phyloP scores from a whole-genome alignment of 37 sponge, comb jelly and placozoan genomes.

The Eunapius fragilis region DNA sequence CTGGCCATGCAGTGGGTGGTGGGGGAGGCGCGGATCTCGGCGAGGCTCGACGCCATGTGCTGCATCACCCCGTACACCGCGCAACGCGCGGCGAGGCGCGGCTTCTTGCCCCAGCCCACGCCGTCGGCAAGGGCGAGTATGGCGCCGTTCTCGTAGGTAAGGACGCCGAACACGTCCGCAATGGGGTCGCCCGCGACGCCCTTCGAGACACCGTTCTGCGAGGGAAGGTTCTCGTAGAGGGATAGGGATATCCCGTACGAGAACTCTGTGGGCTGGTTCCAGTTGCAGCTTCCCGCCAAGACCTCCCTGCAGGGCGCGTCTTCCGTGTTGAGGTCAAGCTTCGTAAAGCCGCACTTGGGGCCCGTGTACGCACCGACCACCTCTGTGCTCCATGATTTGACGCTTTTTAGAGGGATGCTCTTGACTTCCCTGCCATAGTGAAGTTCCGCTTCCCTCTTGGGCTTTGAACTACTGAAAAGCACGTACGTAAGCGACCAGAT shows the following conservation, averaged over 20 bases:
- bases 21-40: background rate
- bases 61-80: slow-evolving; percentile 77
- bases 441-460: slow-evolving; percentile 1
- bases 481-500: background rate
- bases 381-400: slow-evolving; percentile 16
- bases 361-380: slow-evolving; percentile 76
- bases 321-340: slow-evolving; percentile 34
- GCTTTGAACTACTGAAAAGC: background rate
- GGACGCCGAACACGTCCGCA: slow-evolving; percentile 91
- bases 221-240: slow-evolving; percentile 67
- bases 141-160: slow-evolving; percentile 54
- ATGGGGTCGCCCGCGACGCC: slow-evolving; percentile 75
- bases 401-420: slow-evolving; percentile 17
- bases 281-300: slow-evolving; percentile 59
- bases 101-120: slow-evolving; percentile 85
- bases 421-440: slow-evolving; percentile 13
- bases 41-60: slow-evolving; percentile 23
- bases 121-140: slow-evolving; percentile 90
- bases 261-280: slow-evolving; percentile 64
- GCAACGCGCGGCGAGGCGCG: slow-evolving; percentile 85
- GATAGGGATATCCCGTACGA: slow-evolving; percentile 89
- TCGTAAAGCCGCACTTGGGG: slow-evolving; percentile 78
- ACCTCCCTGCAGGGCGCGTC: background rate
- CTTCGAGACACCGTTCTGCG: background rate
- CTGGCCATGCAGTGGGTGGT: slow-evolving; percentile 30